A percentile compares a stretch with the other conserved stretches of the same genome.
These are phyloP conservation scores for Simalia tracyae DNA, from an alignment of 2,797 vertebrate genomes.

Conservation along the genomic window DNA sequence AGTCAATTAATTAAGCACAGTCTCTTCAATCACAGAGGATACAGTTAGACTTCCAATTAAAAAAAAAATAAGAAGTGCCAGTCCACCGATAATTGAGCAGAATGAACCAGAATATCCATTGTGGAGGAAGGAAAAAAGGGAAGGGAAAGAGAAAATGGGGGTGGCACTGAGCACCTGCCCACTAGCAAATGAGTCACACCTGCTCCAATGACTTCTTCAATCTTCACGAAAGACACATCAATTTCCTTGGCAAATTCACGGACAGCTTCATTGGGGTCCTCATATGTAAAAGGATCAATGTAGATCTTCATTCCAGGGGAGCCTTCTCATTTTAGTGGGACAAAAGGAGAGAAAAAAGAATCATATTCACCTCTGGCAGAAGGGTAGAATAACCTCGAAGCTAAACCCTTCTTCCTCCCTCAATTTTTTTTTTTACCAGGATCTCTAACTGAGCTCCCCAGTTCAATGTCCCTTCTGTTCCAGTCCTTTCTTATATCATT, in stretches of 20 bases:
- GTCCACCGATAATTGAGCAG: slow-evolving; percentile 7
- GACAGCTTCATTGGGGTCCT: slow-evolving; percentile 97
- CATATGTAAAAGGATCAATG: slow-evolving; percentile 98
- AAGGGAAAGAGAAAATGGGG: background rate
- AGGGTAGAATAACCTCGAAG: background rate
- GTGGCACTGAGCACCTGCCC: slow-evolving; percentile 20
- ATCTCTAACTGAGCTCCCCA: background rate
- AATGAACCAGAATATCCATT: background rate
- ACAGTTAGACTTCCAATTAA: background rate
- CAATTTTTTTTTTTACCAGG: background rate
- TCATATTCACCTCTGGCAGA: background rate
- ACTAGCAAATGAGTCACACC: slow-evolving; percentile 74
- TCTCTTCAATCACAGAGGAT: background rate
- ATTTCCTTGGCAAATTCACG: slow-evolving; percentile 99
- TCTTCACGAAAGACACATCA: slow-evolving; percentile 98
- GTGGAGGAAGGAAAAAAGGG: background rate
- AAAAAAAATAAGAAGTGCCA: background rate
- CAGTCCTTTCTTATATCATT: slow-evolving; percentile 35
- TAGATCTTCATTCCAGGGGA: slow-evolving; percentile 99
- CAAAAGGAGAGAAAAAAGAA: slow-evolving; percentile 40
- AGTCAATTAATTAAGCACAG: background rate
- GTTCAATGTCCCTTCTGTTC: background rate
- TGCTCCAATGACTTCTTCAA: slow-evolving; percentile 99
- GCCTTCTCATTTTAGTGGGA: slow-evolving; percentile 74
- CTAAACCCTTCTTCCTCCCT: background rate